Percentiles rank a stretch among this genome's conserved stretches.
These are phyloP conservation scores for Myodes glareolus DNA, from an alignment of 2,113 vertebrate genomes.

Conservation along the genomic window DNA sequence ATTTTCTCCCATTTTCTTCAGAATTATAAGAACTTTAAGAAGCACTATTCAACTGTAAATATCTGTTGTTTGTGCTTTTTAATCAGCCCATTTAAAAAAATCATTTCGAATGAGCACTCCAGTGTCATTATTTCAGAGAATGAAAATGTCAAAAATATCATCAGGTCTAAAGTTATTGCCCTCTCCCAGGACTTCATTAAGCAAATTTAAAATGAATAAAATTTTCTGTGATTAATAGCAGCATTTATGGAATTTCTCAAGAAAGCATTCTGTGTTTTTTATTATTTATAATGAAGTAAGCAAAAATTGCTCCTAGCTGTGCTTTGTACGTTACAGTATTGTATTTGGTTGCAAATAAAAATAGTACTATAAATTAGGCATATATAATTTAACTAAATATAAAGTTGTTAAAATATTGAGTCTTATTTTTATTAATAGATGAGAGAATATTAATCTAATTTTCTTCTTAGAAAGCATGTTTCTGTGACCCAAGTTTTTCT, in stretches of 20 bases:
- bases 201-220: conserved; percentile 70
- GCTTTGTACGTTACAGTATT: conserved; percentile 33
- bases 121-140: conserved; percentile 62
- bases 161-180: conserved; percentile 36
- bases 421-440: conserved; percentile 44
- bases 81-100: conserved; percentile 33
- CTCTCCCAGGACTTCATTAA: conserved; percentile 65
- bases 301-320: conserved; percentile 25
- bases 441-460: conserved; percentile 56
- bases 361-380: conserved; percentile 56
- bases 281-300: conserved; percentile 60
- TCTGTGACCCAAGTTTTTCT: conserved; percentile 25
- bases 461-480: neutral
- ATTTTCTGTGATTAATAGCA: conserved; percentile 57
- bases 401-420: conserved; percentile 41
- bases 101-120: conserved; percentile 50
- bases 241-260: conserved; percentile 61
- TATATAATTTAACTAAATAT: conserved; percentile 41
- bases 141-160: conserved; percentile 61
- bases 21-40: neutral
- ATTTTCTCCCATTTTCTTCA: neutral
- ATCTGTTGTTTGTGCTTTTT: neutral
- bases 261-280: conserved; percentile 58
- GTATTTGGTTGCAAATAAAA: conserved; percentile 56
- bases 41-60: neutral